Evolutionary conservation across 1,140 invertebrate genomes (phyloP).

Genomic region (Drosophila ananassae): DNA sequence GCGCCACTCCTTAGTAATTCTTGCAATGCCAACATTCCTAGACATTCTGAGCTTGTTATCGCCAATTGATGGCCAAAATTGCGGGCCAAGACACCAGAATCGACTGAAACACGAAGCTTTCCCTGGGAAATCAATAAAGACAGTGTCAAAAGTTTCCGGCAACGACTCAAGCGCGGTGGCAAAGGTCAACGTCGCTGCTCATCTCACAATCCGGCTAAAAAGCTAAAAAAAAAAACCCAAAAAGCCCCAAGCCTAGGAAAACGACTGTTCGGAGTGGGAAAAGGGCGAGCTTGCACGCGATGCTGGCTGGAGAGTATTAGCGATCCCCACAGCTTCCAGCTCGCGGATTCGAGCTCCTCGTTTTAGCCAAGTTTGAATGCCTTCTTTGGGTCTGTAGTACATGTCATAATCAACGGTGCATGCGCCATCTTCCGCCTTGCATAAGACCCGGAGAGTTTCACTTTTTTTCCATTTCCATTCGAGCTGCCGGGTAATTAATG

Average conservation of each 20-base stretch:
- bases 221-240: background rate
- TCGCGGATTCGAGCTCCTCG: slow-evolving; percentile 3
- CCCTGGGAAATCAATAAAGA: slow-evolving; percentile 51
- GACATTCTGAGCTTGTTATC: slow-evolving; percentile 47
- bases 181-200: slow-evolving; percentile 61
- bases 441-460: slow-evolving; percentile 71
- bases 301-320: slow-evolving; percentile 7
- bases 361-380: slow-evolving; percentile 18
- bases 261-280: slow-evolving; percentile 55
- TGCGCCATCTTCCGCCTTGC: slow-evolving; percentile 75
- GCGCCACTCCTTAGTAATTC: slow-evolving; percentile 23
- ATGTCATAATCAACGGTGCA: slow-evolving; percentile 74
- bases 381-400: slow-evolving; percentile 72
- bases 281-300: slow-evolving; percentile 66
- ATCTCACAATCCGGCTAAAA: slow-evolving; percentile 9
- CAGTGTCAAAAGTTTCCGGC: slow-evolving; percentile 64
- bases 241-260: slow-evolving; percentile 36
- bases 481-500: slow-evolving; percentile 72
- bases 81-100: slow-evolving; percentile 50
- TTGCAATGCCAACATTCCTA: slow-evolving; percentile 10
- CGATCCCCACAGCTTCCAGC: background rate
- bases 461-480: slow-evolving; percentile 47
- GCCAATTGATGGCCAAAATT: slow-evolving; percentile 39
- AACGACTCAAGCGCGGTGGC: slow-evolving; percentile 53
- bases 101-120: slow-evolving; percentile 34